Evolutionary conservation across 2,888 invertebrate genomes (phyloP).

Genomic region (Itoplectis maculator): DNA sequence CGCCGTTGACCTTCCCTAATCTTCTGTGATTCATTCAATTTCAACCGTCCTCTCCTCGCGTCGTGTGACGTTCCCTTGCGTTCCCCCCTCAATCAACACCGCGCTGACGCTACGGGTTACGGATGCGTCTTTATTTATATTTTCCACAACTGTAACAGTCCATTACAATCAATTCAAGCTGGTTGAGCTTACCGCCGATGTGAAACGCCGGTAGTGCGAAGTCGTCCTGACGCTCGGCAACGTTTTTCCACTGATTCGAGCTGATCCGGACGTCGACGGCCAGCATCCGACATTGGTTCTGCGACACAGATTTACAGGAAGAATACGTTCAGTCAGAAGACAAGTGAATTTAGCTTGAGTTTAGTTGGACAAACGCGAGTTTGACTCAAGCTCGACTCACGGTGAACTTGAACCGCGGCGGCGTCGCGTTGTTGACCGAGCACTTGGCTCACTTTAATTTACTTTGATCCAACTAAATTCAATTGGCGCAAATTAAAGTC

Average conservation of each 20-base stretch:
- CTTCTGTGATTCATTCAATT: constrained; percentile 66
- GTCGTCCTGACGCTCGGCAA: background rate
- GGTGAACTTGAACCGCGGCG: no score
- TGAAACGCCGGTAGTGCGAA: background rate
- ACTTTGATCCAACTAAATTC: background rate
- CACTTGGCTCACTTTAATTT: background rate
- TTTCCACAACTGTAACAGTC: constrained; percentile 24
- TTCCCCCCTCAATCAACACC: constrained; percentile 26
- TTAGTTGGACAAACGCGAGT: no score
- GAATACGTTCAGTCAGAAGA: no score
- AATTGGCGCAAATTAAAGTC: background rate
- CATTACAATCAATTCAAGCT: constrained; percentile 8
- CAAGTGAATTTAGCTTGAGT: no score
- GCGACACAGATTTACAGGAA: background rate
- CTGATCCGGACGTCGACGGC: background rate
- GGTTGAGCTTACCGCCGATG: constrained; percentile 10
- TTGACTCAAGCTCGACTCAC: no score
- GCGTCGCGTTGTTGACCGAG: no score
- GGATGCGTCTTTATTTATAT: constrained; percentile 18
- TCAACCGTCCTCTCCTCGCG: constrained; percentile 52
- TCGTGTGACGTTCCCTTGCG: constrained; percentile 6
- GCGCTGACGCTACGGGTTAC: constrained; percentile 3
- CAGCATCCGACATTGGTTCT: background rate
- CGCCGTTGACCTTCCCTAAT: constrained; percentile 67
- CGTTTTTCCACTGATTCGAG: background rate